phyloP scores from a whole-genome alignment of 2,797 vertebrate species.

The Steatocranus sp. region DNA sequence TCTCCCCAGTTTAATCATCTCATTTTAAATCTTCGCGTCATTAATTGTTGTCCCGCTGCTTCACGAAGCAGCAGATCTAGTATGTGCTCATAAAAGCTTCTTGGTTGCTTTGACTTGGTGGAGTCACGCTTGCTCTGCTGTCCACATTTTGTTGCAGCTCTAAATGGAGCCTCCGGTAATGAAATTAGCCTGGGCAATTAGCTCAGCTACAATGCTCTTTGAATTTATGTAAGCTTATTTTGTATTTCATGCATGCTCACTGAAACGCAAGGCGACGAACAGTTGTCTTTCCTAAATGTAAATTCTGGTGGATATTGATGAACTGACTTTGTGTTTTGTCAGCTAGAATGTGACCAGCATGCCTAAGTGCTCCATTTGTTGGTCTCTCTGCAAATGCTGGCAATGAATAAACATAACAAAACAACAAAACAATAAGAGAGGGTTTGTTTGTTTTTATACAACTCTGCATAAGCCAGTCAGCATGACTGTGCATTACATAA shows the following conservation, averaged over 20 bases:
- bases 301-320: constrained; percentile 47
- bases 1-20: neutral
- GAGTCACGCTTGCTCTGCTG: neutral
- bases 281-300: constrained; percentile 32
- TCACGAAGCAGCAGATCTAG: neutral
- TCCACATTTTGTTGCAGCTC: constrained; percentile 37
- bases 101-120: neutral
- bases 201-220: constrained; percentile 26
- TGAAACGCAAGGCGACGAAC: constrained; percentile 3
- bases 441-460: neutral
- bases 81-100: neutral
- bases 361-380: constrained; percentile 11
- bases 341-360: constrained; percentile 57
- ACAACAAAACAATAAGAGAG: neutral
- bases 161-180: constrained; percentile 37
- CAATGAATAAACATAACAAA: constrained; percentile 12
- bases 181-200: constrained; percentile 48
- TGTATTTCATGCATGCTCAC: constrained; percentile 18
- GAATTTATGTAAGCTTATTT: constrained; percentile 30
- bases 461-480: constrained; percentile 7
- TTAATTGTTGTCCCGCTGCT: neutral
- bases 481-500: constrained; percentile 12
- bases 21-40: neutral
- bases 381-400: neutral
- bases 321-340: constrained; percentile 48